Evolutionary conservation across 2,888 invertebrate genomes (phyloP).

Genomic region (Thymelicus sylvestris): DNA sequence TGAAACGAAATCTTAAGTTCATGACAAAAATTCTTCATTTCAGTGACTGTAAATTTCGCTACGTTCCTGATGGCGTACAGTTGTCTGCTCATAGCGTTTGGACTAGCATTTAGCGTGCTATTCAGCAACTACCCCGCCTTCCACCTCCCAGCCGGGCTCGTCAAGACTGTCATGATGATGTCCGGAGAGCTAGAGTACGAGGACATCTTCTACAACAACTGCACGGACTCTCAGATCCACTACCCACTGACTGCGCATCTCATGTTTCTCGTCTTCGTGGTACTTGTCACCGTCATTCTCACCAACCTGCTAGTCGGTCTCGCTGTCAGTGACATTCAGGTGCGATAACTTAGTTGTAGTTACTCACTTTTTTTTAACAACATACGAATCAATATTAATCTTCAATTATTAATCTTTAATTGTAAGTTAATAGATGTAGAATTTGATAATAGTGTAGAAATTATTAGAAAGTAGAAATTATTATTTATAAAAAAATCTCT

Average conservation of each 20-base stretch:
- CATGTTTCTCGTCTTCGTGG: conserved; percentile 90
- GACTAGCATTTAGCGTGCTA: conserved; percentile 91
- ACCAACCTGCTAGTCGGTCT: conserved; percentile 93
- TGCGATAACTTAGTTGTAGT: conserved; percentile 44
- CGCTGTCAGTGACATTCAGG: conserved; percentile 93
- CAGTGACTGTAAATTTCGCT: conserved; percentile 92
- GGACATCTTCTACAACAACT: conserved; percentile 90
- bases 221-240: conserved; percentile 76
- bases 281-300: conserved; percentile 92
- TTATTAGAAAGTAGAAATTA: too few relatives aligned
- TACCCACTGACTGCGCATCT: conserved; percentile 90
- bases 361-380: too few relatives aligned
- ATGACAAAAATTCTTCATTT: conserved; percentile 45
- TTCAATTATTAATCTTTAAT: too few relatives aligned
- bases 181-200: conserved; percentile 94
- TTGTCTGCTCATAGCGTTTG: conserved; percentile 92
- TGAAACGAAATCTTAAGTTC: background rate
- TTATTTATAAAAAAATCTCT: too few relatives aligned
- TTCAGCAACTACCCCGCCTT: conserved; percentile 91
- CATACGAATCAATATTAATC: too few relatives aligned
- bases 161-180: conserved; percentile 95
- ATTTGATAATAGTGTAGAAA: too few relatives aligned
- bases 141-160: conserved; percentile 86
- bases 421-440: too few relatives aligned
- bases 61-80: conserved; percentile 93